These are phyloP conservation scores for Leptogaster cylindrica DNA, from an alignment of 2,888 invertebrate genomes.

Conservation along the genomic window DNA sequence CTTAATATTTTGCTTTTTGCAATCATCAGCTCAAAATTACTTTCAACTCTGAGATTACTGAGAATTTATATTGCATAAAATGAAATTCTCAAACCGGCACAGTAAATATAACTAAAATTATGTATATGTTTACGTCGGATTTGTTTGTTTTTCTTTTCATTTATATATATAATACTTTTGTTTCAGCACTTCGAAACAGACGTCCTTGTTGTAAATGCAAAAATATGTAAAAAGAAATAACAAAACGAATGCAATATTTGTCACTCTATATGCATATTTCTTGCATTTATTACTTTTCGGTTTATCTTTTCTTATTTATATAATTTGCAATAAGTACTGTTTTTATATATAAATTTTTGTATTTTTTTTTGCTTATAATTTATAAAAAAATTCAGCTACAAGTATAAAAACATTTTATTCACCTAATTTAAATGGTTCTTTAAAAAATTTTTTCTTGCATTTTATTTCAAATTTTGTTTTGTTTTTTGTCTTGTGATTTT, in stretches of 20 bases:
- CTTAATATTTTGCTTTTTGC: constrained; percentile 8
- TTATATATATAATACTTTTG: constrained; percentile 13
- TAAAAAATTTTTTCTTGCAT: constrained; percentile 33
- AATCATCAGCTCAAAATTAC: constrained; percentile 4
- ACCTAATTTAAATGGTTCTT: constrained; percentile 41
- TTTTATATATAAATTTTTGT: constrained; percentile 25
- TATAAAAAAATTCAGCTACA: constrained; percentile 46
- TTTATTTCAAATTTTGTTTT: constrained; percentile 30
- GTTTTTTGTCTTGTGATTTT: constrained; percentile 19
- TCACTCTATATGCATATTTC: constrained; percentile 31
- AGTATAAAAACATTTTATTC: constrained; percentile 46
- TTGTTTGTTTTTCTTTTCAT: constrained; percentile 1
- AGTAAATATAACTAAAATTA: no score
- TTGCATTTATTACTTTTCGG: constrained; percentile 3
- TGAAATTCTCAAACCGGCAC: no score
- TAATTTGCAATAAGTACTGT: constrained; percentile 21
- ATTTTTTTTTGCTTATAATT: constrained; percentile 30
- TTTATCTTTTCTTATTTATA: constrained; percentile 29
- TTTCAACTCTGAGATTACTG: constrained; percentile 12
- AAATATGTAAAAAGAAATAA: constrained; percentile 35
- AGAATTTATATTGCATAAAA: no score
- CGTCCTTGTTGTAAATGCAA: no score
- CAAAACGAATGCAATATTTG: constrained; percentile 29
- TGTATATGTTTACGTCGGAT: no score
- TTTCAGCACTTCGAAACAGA: constrained; percentile 1